Evolutionary conservation across 2,113 vertebrate genomes (phyloP), one percentile per base, ranked within the genome.

Genomic region (Falcunculus frontatus): DNA sequence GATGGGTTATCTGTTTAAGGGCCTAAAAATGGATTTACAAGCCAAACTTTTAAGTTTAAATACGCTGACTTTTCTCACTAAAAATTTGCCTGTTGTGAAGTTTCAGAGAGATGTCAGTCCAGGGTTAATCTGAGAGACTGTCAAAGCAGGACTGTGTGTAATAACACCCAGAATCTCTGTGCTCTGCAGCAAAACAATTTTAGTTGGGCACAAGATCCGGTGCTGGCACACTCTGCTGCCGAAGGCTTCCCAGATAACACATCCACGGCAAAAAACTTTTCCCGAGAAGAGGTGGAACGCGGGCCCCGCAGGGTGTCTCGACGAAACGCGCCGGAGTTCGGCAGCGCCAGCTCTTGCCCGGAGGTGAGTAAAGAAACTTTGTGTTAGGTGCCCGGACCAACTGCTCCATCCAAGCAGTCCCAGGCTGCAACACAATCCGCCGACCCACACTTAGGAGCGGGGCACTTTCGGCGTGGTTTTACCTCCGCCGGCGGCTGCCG

Each of bases 391-490:
- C 33, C 46, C 20, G 21, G 29, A n/a, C 33, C 29, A 26, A 57
- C n/a, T 1, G n/a, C 50, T 67, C 65, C 37, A 22, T 52, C 73
- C 79, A 4, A 27, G 77, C 50, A 19, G 20, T 11, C n/a, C 5
- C 33, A 10, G 33, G 35, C 47, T 2, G 52, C 20, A 37, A 6
- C 47, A 3, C 2, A 30, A 27, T 1, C 46, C 41, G 11, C 62
- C 26, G 21, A 8, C 55, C 21, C 17, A 1, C 29, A 9, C 55
- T 26, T 4, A 6, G 22, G 5, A 57, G 46, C 23, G 7, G 27
- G n/a, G 14, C 10, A 10, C 63, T 25, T 67, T 49, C n/a, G 25
- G n/a, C 7, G 11, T 0, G 33, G 9, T 4, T 44, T 10, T 2
- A 18, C 57, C 53, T 6, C 1, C 13, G 4, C 13, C 26, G 41